Evolutionary conservation across 2,113 vertebrate species (phyloP).

Genomic region (Ceyx melanurus): DNA sequence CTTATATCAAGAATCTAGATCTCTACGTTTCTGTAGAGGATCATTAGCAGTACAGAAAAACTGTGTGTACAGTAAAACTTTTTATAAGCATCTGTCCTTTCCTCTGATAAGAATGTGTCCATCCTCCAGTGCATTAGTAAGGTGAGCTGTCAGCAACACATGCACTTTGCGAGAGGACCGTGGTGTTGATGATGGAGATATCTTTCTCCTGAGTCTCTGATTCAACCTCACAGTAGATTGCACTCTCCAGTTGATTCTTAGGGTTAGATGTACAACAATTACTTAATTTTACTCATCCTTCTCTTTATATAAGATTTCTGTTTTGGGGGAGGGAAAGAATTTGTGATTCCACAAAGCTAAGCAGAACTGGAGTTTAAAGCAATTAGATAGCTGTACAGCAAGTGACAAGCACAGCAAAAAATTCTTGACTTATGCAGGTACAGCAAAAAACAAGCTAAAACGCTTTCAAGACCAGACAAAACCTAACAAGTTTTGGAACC

Average conservation of each 20-base stretch:
- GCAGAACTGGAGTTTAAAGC: background rate
- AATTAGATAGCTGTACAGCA: background rate
- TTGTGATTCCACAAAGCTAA: background rate
- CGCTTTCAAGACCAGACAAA: background rate
- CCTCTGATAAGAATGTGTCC: background rate
- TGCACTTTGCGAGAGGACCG: background rate
- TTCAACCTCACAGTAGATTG: background rate
- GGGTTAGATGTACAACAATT: background rate
- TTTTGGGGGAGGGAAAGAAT: background rate
- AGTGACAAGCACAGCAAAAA: background rate
- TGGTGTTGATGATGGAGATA: background rate
- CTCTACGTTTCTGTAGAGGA: background rate
- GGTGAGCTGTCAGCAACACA: background rate
- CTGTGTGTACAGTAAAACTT: background rate
- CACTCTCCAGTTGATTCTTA: background rate
- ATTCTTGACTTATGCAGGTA: background rate
- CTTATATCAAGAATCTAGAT: background rate
- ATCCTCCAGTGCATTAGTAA: background rate
- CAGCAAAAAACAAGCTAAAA: background rate
- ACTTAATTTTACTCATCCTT: background rate
- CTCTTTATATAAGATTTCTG: background rate
- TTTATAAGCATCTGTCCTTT: background rate
- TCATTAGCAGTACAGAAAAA: background rate
- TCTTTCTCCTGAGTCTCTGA: background rate
- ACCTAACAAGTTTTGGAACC: background rate